Percentiles rank a stretch among this genome's conserved stretches.
phyloP scores from a whole-genome alignment of 1,140 invertebrate genomes.

The Orius insidiosus region DNA sequence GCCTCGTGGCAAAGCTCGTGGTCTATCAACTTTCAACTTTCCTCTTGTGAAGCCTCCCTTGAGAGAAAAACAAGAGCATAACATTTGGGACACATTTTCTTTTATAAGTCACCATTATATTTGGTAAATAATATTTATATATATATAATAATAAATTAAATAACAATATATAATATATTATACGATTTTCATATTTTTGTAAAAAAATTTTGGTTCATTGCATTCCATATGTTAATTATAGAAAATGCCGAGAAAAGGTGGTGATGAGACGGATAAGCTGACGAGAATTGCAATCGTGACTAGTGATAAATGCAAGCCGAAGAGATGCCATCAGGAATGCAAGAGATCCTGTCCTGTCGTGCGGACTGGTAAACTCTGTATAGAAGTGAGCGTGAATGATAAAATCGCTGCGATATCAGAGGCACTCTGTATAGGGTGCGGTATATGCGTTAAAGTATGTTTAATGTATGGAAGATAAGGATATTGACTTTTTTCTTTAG shows the following conservation, averaged over 20 bases:
- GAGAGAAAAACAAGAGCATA: too few relatives aligned
- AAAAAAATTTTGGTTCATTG: too few relatives aligned
- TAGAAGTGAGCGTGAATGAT: slow-evolving; percentile 92
- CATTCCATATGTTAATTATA: too few relatives aligned
- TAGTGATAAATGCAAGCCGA: slow-evolving; percentile 96
- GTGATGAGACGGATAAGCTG: slow-evolving; percentile 75
- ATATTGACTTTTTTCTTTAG: slow-evolving; percentile 33
- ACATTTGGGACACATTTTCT: too few relatives aligned
- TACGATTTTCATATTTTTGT: too few relatives aligned
- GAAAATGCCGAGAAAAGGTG: slow-evolving; percentile 25
- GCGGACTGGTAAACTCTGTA: slow-evolving; percentile 96
- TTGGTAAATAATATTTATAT: too few relatives aligned
- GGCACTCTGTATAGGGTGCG: slow-evolving; percentile 80
- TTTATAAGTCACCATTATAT: too few relatives aligned
- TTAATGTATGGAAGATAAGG: background rate
- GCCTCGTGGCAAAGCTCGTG: too few relatives aligned
- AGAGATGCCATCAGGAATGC: slow-evolving; percentile 96
- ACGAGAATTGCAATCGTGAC: slow-evolving; percentile 98
- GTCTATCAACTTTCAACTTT: too few relatives aligned
- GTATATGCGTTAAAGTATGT: slow-evolving; percentile 86
- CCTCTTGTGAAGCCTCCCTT: too few relatives aligned
- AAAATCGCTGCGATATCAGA: slow-evolving; percentile 97
- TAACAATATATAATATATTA: too few relatives aligned
- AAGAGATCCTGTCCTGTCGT: slow-evolving; percentile 98
- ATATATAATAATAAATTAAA: too few relatives aligned